Evolutionary conservation across 2,888 invertebrate genomes (phyloP).

Genomic region (Ichneumoninae sp.): DNA sequence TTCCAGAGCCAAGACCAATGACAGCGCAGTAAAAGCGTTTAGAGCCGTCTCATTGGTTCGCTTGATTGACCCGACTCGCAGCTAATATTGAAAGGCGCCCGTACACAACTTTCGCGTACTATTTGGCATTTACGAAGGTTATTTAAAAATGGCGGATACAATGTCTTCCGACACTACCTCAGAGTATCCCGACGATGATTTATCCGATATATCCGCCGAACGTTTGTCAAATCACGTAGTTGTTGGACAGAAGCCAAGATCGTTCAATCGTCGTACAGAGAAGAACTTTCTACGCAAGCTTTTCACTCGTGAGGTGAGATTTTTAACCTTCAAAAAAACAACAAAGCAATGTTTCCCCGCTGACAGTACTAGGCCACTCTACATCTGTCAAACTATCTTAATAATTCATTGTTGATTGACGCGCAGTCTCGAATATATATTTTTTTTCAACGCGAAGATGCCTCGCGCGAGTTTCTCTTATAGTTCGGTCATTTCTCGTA

Average conservation of each 20-base stretch:
- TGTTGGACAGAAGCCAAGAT: conserved; percentile 79
- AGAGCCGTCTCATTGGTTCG: not conserved
- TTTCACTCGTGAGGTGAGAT: conserved; percentile 87
- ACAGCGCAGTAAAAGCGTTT: not conserved
- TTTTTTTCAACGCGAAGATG: not conserved
- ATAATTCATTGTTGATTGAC: not conserved
- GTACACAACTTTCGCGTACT: conserved; percentile 62
- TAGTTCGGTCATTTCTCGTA: not conserved
- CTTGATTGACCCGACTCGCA: not conserved
- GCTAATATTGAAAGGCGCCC: not conserved
- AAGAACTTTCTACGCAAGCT: conserved; percentile 85
- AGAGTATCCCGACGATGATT: conserved; percentile 82
- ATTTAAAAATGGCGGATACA: conserved; percentile 84
- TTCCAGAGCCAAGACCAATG: not conserved
- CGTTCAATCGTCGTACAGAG: conserved; percentile 75
- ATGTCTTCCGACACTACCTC: conserved; percentile 84
- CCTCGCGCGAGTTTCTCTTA: not conserved
- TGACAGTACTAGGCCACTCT: conserved; percentile 67
- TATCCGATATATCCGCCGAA: conserved; percentile 82
- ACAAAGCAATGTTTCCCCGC: conserved; percentile 66
- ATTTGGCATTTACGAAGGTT: conserved; percentile 74
- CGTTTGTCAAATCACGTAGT: conserved; percentile 79
- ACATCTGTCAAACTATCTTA: conserved; percentile 69
- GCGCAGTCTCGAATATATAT: not conserved
- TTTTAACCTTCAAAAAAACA: conserved; percentile 72